A percentile compares a stretch with the other conserved stretches of the same genome.
Conservation (phyloP, 2,113 vertebrate species). For the Hippocampus abdominalis region DNA sequence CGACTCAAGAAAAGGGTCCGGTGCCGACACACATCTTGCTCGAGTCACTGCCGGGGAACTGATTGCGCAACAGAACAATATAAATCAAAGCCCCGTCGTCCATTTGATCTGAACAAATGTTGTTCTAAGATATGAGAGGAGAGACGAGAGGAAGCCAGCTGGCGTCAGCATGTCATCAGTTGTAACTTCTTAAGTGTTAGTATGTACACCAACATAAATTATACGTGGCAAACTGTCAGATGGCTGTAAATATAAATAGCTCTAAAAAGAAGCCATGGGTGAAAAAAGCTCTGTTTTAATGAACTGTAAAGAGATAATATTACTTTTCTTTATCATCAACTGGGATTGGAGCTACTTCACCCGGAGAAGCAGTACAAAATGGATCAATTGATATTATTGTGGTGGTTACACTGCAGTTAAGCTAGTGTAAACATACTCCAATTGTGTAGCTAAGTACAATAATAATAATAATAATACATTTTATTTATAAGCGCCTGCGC, state of each 20-base stretch:
- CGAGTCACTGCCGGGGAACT: not conserved
- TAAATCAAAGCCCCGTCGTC: slow-evolving; percentile 40
- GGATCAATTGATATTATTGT: not conserved
- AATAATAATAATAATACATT: too few relatives aligned
- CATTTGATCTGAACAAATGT: slow-evolving; percentile 60
- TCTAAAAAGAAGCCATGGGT: slow-evolving; percentile 1
- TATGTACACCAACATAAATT: not conserved
- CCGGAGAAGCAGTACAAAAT: too few relatives aligned
- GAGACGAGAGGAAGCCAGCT: slow-evolving; percentile 31
- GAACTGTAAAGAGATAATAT: not conserved
- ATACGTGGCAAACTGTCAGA: not conserved
- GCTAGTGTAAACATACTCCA: not conserved
- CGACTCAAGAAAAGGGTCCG: not conserved
- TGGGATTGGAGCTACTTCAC: too few relatives aligned
- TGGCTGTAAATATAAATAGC: not conserved
- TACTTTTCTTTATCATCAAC: not conserved
- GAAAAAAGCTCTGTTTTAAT: not conserved
- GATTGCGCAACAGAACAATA: slow-evolving; percentile 18
- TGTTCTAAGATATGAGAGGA: slow-evolving; percentile 55
- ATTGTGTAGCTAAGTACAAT: not conserved
- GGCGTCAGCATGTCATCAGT: slow-evolving; percentile 32
- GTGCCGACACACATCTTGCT: slow-evolving; percentile 5
- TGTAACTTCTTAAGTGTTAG: not conserved
- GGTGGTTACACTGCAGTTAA: not conserved
- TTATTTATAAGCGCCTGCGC: too few relatives aligned